Evolutionary conservation across 1,140 invertebrate species (phyloP), one percentile per base, ranked within the genome.

Genomic region (Bathynomus jamesi): DNA sequence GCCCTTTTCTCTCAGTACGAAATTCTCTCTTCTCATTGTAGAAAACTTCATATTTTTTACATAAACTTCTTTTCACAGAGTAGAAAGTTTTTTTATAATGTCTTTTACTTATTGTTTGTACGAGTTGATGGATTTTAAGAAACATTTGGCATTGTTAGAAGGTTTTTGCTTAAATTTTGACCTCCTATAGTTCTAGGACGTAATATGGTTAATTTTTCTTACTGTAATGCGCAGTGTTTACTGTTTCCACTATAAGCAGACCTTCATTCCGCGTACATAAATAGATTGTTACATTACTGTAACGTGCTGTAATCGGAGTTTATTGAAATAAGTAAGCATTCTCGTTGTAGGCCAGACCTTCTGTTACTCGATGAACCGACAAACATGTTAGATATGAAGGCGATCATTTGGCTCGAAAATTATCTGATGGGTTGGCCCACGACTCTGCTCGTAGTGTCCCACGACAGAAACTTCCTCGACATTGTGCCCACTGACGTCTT

Each of bases 401-500:
- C 96, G 76, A 96, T 99, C 65, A 99, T 99, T 85, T 99, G 97
- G 97, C 85, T 99, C 11, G 96, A 99, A 80, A 98, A 89, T 81
- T 98, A 98, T 83, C 84, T 99, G 17, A 95, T 98, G 86, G 87
- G 86, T 2, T 99, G 96, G 96, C 98, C 98, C 82, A 98, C 99
- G 80, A 99, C 97, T 0, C 83, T 99, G 2, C 81, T 99, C 3
- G 92, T 99, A 70, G 96, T 99, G 11, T 99, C 96, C 79, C 97
- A 99, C 86, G 96, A 99, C 85, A 96, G 99, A 82, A 96, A 94
- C 80, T 99, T 99, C 85, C 89, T 99, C 69, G 96, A 99, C 81
- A 98, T 98, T 81, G 95, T 99, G 3, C 99, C 96, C 81, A 98
- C 98, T 75, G 97, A 99, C 84, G 94, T 99, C 61, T 95, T 99